Evolutionary conservation across 2,888 invertebrate genomes (phyloP).

Genomic region (Tenthredo livida): DNA sequence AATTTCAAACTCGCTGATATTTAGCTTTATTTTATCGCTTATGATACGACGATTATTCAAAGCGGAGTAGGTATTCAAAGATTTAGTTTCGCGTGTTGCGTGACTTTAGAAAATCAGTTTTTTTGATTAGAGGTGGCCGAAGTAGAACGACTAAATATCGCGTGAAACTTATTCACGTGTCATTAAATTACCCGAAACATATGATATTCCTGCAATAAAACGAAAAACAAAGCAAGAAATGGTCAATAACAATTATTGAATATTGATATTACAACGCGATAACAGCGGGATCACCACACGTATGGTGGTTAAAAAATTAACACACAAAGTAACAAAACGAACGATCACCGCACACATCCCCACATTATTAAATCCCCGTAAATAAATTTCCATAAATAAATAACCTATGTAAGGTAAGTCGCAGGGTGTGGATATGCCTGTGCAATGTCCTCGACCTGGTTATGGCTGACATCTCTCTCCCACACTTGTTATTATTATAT

Average conservation of each 20-base stretch:
- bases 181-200: not conserved
- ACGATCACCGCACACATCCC: not conserved
- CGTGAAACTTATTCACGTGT: slow-evolving; percentile 5
- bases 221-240: not conserved
- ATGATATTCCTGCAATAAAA: not conserved
- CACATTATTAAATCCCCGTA: not conserved
- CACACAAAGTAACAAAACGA: not conserved
- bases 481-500: slow-evolving; percentile 50
- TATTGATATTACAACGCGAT: not conserved
- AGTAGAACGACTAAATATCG: not conserved
- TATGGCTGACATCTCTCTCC: slow-evolving; percentile 53
- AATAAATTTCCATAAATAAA: not conserved
- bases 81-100: slow-evolving; percentile 29
- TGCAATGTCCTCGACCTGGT: slow-evolving; percentile 49
- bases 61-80: not conserved
- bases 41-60: slow-evolving; percentile 7
- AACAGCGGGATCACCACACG: not conserved
- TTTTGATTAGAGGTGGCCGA: not conserved
- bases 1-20: not conserved
- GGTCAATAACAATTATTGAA: not conserved
- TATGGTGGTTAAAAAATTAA: not conserved
- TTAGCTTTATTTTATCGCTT: not conserved
- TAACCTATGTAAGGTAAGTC: slow-evolving; percentile 32
- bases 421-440: slow-evolving; percentile 35
- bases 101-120: not conserved